phyloP scores from a whole-genome alignment of 2,888 invertebrate species.

The Candidula unifasciata region DNA sequence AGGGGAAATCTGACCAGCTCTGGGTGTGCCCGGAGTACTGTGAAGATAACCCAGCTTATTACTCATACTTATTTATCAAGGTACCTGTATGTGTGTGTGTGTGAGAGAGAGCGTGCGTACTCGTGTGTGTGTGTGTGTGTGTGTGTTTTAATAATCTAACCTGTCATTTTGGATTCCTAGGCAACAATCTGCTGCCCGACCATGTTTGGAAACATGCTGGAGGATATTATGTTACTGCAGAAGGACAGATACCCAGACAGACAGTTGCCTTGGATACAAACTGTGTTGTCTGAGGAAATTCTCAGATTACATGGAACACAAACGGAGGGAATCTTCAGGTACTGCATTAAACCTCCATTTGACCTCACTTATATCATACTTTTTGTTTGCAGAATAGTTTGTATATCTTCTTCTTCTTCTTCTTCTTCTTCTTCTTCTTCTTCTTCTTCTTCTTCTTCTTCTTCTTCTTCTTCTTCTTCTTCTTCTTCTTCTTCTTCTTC shows the following conservation, averaged over 20 bases:
- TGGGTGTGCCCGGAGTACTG: too few species aligned
- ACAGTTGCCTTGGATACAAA: constrained; percentile 96
- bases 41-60: not conserved
- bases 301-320: constrained; percentile 91
- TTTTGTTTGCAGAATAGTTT: too few species aligned
- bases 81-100: not conserved
- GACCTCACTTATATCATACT: too few species aligned
- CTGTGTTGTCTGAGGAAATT: constrained; percentile 93
- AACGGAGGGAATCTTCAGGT: constrained; percentile 94
- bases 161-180: constrained; percentile 78
- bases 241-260: constrained; percentile 91
- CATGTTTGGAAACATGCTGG: constrained; percentile 95
- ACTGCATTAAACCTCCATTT: not conserved
- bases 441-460: too few species aligned
- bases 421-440: too few species aligned
- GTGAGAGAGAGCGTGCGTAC: not conserved
- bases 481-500: too few species aligned
- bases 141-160: not conserved
- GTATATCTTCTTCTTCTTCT: too few species aligned
- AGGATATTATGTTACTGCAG: constrained; percentile 95
- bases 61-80: not conserved
- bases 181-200: constrained; percentile 97
- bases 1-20: too few species aligned
- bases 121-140: too few species aligned
- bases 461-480: too few species aligned